phyloP scores from a whole-genome alignment of 37 sponge, comb jelly and placozoan species.

The Chondrilla cf. caribensis region DNA sequence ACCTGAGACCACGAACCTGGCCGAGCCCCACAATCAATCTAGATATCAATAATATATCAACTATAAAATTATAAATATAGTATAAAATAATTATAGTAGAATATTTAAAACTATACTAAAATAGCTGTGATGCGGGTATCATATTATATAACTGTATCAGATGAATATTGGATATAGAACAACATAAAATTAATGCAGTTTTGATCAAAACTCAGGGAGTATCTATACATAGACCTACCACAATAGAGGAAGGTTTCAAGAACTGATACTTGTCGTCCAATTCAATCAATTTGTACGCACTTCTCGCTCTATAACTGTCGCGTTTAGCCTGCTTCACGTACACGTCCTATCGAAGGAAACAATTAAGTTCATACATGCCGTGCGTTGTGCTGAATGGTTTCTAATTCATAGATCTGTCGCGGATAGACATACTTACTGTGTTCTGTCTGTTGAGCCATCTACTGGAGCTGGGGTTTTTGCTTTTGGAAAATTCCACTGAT shows the following conservation, averaged over 20 bases:
- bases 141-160: not conserved
- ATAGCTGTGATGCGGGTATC: too few relatives aligned
- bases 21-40: constrained; percentile 68
- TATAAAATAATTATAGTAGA: not conserved
- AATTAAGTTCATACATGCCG: too few relatives aligned
- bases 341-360: constrained; percentile 44
- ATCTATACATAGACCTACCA: constrained; percentile 51
- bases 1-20: constrained; percentile 83
- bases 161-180: too few relatives aligned
- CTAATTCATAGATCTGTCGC: too few relatives aligned
- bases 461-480: constrained; percentile 29
- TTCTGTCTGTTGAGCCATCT: constrained; percentile 54
- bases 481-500: not conserved
- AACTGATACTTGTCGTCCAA: constrained; percentile 74
- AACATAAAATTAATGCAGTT: too few relatives aligned
- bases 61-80: not conserved
- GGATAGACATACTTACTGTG: constrained; percentile 1
- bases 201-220: too few relatives aligned
- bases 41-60: too few relatives aligned
- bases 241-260: constrained; percentile 49
- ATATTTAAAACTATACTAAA: not conserved
- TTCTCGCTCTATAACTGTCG: constrained; percentile 62
- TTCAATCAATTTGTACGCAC: constrained; percentile 84
- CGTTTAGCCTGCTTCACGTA: constrained; percentile 54
- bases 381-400: too few relatives aligned